phyloP scores from a whole-genome alignment of 2,797 vertebrate species.

The Cheirogaleus major region DNA sequence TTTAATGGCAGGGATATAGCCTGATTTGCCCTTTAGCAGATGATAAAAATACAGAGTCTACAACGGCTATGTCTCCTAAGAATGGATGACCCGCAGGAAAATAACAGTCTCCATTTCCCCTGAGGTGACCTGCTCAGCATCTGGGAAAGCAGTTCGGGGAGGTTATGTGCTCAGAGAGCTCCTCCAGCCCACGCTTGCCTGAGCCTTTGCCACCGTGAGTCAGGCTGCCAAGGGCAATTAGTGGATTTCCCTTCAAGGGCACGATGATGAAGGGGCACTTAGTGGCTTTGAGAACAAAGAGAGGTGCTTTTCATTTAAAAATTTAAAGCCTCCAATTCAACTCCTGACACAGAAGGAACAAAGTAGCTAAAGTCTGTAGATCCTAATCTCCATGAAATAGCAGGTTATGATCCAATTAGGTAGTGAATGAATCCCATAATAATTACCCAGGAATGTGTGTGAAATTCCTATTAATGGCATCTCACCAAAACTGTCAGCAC shows the following conservation, averaged over 20 bases:
- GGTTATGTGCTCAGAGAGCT: neutral
- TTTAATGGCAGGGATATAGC: slow-evolving; percentile 45
- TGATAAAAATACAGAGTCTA: slow-evolving; percentile 56
- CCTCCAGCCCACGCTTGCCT: slow-evolving; percentile 26
- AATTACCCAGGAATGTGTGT: neutral
- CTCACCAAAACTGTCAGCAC: neutral
- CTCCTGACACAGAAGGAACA: neutral
- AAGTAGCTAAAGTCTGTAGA: neutral
- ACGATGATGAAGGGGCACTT: neutral
- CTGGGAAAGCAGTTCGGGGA: slow-evolving; percentile 19
- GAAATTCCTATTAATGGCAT: neutral
- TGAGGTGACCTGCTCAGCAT: slow-evolving; percentile 48
- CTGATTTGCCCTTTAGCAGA: slow-evolving; percentile 50
- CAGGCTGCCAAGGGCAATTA: slow-evolving; percentile 61
- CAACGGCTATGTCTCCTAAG: neutral
- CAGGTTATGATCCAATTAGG: neutral
- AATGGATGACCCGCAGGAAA: slow-evolving; percentile 40
- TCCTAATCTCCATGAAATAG: neutral
- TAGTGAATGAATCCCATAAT: neutral
- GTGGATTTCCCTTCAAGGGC: slow-evolving; percentile 68
- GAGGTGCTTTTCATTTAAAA: slow-evolving; percentile 27
- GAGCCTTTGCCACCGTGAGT: slow-evolving; percentile 28
- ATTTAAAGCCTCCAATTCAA: slow-evolving; percentile 10
- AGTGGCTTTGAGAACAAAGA: slow-evolving; percentile 18
- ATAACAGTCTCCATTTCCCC: slow-evolving; percentile 49